These are phyloP conservation scores for Pachyseris speciosa DNA, from an alignment of 64 coral and sea anemone genomes.

Conservation along the genomic window DNA sequence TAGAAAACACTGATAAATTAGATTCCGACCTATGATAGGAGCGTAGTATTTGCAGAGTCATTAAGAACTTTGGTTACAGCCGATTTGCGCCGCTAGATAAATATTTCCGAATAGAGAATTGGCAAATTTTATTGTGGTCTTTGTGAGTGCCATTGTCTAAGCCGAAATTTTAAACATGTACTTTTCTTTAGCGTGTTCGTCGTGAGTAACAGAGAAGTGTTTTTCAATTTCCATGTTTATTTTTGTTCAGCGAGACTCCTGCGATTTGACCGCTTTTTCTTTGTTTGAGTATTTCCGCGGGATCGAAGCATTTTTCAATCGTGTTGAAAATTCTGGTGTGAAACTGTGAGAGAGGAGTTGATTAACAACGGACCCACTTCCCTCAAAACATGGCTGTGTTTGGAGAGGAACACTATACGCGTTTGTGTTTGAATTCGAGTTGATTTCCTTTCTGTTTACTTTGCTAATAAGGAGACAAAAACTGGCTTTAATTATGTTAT, in stretches of 20 bases:
- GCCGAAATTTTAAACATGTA: constrained; percentile 52
- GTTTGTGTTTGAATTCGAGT: constrained; percentile 42
- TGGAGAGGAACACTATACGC: background rate
- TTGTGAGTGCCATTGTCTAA: constrained; percentile 71
- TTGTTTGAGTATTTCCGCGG: constrained; percentile 74
- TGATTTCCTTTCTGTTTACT: constrained; percentile 82
- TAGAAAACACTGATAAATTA: constrained; percentile 73
- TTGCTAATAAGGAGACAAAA: constrained; percentile 87
- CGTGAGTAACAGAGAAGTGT: constrained; percentile 7
- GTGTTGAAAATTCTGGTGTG: background rate
- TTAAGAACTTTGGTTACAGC: constrained; percentile 90
- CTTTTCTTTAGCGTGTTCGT: constrained; percentile 33
- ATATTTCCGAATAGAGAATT: constrained; percentile 76
- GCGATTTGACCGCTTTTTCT: background rate
- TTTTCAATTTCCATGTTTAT: background rate
- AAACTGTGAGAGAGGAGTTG: background rate
- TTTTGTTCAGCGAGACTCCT: constrained; percentile 22
- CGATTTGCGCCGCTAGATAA: constrained; percentile 89
- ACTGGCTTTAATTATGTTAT: constrained; percentile 89
- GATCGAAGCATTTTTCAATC: constrained; percentile 35
- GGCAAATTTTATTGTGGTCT: constrained; percentile 76
- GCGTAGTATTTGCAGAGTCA: constrained; percentile 82
- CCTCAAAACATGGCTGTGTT: background rate
- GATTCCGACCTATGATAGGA: constrained; percentile 64
- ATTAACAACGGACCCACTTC: background rate